Conservation (phyloP, 2,113 vertebrate species). For the Astur gentilis region DNA sequence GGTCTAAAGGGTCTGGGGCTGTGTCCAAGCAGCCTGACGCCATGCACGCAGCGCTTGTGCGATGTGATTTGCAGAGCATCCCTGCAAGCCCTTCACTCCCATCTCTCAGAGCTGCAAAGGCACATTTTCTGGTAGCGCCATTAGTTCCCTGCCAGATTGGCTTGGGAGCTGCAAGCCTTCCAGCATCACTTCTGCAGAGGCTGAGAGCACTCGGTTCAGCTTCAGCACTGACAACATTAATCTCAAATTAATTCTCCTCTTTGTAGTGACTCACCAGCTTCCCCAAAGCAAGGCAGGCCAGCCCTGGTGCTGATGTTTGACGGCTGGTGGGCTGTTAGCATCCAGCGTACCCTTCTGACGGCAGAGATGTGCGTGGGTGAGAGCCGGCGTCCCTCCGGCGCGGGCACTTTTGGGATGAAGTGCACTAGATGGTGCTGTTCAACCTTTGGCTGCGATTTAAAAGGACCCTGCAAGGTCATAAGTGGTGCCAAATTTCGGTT, state of each 20-base stretch:
- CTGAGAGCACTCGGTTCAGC: not conserved
- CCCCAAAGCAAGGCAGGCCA: not conserved
- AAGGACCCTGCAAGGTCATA: not conserved
- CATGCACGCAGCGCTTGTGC: accelerated
- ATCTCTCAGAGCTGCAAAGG: not conserved
- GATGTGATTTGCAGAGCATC: not conserved
- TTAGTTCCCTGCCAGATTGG: not conserved
- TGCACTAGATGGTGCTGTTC: conserved; percentile 62
- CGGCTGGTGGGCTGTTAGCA: not conserved
- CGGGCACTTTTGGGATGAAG: not conserved
- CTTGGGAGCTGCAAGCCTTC: not conserved
- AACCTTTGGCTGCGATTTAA: not conserved
- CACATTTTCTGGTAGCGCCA: not conserved
- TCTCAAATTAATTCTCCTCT: not conserved
- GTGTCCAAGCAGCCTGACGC: not conserved
- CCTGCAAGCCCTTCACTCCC: not conserved
- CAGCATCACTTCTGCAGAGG: not conserved
- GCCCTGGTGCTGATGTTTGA: accelerated
- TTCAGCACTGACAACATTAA: not conserved
- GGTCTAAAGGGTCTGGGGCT: not conserved
- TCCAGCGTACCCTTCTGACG: accelerated
- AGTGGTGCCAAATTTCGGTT: not conserved
- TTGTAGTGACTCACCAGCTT: not conserved
- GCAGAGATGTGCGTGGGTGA: not conserved
- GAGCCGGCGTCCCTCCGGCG: accelerated